A percentile compares a stretch with the other conserved stretches of the same genome.
These are phyloP conservation scores for Odontomachus brunneus DNA, from an alignment of 1,140 invertebrate genomes.

Conservation along the genomic window DNA sequence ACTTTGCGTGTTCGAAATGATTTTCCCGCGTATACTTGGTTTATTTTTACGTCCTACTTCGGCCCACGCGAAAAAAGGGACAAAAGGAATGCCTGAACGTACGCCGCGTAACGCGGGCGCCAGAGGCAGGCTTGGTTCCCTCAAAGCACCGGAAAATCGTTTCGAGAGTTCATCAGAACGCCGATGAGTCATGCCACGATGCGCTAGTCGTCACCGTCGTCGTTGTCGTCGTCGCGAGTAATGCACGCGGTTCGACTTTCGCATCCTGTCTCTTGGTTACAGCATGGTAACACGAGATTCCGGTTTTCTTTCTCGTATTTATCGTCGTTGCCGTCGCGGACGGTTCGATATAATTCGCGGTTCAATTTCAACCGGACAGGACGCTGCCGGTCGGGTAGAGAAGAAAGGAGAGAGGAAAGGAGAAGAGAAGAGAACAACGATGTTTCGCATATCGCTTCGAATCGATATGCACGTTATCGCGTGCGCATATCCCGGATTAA, in stretches of 20 bases:
- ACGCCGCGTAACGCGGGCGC: no score
- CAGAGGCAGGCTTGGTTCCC: conserved; percentile 25
- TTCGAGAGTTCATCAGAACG: conserved; percentile 41
- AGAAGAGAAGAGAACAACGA: no score
- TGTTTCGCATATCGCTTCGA: neutral
- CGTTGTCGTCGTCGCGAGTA: neutral
- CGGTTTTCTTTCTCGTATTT: conserved; percentile 65
- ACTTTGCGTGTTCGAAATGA: conserved; percentile 16
- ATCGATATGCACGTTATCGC: neutral
- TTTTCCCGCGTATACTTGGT: conserved; percentile 24
- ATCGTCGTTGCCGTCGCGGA: conserved; percentile 45
- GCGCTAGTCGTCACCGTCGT: no score
- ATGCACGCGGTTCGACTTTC: conserved; percentile 34
- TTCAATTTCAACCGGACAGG: conserved; percentile 74
- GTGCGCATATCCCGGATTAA: conserved; percentile 47
- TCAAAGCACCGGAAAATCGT: conserved; percentile 60
- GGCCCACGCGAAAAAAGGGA: conserved; percentile 8
- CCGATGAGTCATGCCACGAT: conserved; percentile 63
- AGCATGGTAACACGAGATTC: conserved; percentile 62
- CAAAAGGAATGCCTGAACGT: no score
- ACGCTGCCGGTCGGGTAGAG: neutral
- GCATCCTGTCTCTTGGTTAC: conserved; percentile 36
- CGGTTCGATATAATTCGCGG: conserved; percentile 62
- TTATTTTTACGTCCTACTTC: conserved; percentile 35
- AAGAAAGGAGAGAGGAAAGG: neutral